These are phyloP conservation scores for Carterocephalus palaemon DNA, from an alignment of 2,888 invertebrate species.

Conservation along the genomic window DNA sequence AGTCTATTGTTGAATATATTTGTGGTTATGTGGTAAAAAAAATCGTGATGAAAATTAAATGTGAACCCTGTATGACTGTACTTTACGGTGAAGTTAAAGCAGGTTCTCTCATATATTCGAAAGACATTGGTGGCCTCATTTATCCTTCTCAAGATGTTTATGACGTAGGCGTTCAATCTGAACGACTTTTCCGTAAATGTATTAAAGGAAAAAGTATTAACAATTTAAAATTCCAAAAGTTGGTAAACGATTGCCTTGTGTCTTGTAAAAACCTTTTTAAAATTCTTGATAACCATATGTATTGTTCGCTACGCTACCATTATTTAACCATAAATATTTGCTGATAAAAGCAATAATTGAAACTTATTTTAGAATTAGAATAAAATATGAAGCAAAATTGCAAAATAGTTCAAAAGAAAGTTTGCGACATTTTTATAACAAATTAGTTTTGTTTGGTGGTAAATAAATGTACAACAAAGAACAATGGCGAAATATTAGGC, in stretches of 20 bases:
- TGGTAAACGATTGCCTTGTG: not conserved
- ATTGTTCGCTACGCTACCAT: conserved; percentile 1
- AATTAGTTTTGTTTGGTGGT: not conserved
- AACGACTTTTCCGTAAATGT: not conserved
- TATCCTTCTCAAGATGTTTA: conserved; percentile 10
- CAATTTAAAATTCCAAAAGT: not conserved
- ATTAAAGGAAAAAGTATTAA: no score
- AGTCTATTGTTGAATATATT: conserved; percentile 18
- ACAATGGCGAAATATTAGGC: no score
- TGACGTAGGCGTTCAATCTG: conserved; percentile 5
- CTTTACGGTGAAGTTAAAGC: conserved; percentile 19
- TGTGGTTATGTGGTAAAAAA: conserved; percentile 24
- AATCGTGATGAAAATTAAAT: conserved; percentile 8
- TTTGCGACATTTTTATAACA: not conserved
- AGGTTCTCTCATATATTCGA: conserved; percentile 9
- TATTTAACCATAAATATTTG: conserved; percentile 6
- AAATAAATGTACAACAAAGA: not conserved
- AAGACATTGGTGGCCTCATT: conserved; percentile 14
- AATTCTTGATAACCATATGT: not conserved
- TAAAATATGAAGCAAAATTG: conserved; percentile 16
- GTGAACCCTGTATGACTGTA: conserved; percentile 4
- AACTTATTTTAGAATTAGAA: conserved; percentile 11
- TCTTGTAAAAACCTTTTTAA: not conserved
- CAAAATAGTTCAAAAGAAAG: conserved; percentile 8
- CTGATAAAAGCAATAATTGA: conserved; percentile 9